These are phyloP conservation scores for Passer domesticus DNA, from an alignment of 2,113 vertebrate genomes.

Conservation along the genomic window DNA sequence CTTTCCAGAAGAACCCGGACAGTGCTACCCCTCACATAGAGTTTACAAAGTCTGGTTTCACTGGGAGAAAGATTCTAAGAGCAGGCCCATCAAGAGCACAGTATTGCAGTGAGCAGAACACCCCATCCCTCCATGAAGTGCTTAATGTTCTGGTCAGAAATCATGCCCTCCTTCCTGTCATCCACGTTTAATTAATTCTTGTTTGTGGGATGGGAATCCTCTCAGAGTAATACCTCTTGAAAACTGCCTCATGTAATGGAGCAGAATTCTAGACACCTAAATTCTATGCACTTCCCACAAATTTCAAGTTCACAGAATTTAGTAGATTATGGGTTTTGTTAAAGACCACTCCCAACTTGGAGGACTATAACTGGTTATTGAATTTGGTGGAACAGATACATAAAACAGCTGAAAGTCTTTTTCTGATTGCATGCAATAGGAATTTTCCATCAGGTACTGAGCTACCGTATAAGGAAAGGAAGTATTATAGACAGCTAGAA, in stretches of 20 bases:
- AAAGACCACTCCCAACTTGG: not conserved
- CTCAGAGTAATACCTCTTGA: not conserved
- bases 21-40: not conserved
- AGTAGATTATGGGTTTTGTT: not conserved
- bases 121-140: accelerated
- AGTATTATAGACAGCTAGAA: conserved; percentile 54
- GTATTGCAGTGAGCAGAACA: not conserved
- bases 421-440: not conserved
- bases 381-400: not conserved
- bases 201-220: not conserved
- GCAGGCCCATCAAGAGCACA: not conserved
- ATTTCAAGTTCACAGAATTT: not conserved
- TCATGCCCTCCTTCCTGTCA: not conserved
- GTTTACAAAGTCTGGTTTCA: not conserved
- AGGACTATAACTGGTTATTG: not conserved
- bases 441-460: conserved; percentile 25
- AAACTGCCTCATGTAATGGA: not conserved
- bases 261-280: not conserved
- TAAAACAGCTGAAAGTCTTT: not conserved
- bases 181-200: not conserved
- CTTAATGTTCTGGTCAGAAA: not conserved
- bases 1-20: not conserved
- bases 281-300: not conserved
- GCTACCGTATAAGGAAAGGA: conserved; percentile 53
- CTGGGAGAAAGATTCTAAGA: not conserved